Evolutionary conservation across 2,113 vertebrate species (phyloP).

Genomic region (Mormoops blainvillei): DNA sequence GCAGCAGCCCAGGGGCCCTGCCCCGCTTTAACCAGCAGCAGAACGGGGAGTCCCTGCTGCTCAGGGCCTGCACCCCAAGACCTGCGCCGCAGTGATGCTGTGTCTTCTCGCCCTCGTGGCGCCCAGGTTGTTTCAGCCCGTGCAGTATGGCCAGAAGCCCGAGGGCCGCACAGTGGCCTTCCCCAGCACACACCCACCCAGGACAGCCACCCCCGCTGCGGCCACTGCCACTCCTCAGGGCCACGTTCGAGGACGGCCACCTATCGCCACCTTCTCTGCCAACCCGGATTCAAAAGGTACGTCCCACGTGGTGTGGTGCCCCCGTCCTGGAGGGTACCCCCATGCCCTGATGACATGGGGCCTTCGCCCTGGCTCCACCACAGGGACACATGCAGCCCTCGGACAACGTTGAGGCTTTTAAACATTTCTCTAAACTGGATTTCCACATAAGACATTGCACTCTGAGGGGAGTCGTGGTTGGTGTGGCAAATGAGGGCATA

Average conservation of each 20-base stretch:
- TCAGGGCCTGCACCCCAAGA: too few relatives aligned
- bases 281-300: conserved; percentile 81
- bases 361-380: background rate
- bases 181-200: conserved; percentile 76
- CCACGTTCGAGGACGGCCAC: conserved; percentile 82
- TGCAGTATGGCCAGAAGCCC: conserved; percentile 90
- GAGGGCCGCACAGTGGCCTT: conserved; percentile 86
- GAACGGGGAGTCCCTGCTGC: too few relatives aligned
- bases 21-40: too few relatives aligned
- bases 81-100: background rate
- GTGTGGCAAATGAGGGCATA: background rate
- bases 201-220: conserved; percentile 62
- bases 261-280: conserved; percentile 78
- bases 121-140: conserved; percentile 89
- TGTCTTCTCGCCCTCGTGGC: background rate
- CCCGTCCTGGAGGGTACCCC: background rate
- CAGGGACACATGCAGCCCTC: background rate
- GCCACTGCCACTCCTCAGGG: conserved; percentile 58
- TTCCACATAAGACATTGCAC: background rate
- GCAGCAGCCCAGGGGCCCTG: fast-evolving
- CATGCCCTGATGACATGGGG: background rate
- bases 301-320: background rate
- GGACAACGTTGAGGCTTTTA: background rate
- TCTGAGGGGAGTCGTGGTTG: background rate
- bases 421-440: background rate